Evolutionary conservation across 2,113 vertebrate species (phyloP).

Genomic region (Clarias macrocephalus): DNA sequence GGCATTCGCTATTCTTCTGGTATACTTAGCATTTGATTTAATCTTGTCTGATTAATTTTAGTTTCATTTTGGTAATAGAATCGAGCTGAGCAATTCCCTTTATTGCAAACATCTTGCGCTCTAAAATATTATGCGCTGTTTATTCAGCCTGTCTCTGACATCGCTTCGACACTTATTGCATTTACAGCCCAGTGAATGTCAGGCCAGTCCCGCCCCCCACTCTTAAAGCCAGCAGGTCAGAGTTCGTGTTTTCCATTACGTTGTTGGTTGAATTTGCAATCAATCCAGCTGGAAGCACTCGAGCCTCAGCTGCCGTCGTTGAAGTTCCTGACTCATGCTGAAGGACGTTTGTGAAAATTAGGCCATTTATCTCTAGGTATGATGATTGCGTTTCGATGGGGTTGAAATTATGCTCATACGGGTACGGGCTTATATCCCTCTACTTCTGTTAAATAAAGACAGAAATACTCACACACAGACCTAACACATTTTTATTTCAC

Average conservation of each 20-base stretch:
- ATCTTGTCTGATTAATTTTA: conserved; percentile 15
- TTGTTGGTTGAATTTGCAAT: conserved; percentile 23
- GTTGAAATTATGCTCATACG: conserved; percentile 14
- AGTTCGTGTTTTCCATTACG: conserved; percentile 25
- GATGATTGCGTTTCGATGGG: neutral
- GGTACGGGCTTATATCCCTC: neutral
- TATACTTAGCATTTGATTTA: conserved; percentile 5
- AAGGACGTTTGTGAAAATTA: conserved; percentile 19
- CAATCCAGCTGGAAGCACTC: conserved; percentile 4
- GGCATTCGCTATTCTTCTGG: neutral
- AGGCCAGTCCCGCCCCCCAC: neutral
- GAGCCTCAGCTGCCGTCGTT: neutral
- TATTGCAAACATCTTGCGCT: neutral
- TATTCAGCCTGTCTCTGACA: neutral
- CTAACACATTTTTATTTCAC: neutral
- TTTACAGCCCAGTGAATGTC: conserved; percentile 14
- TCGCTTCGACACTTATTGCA: neutral
- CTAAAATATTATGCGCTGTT: neutral
- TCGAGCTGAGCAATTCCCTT: neutral
- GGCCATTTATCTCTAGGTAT: conserved; percentile 12
- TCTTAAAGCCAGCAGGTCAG: conserved; percentile 19
- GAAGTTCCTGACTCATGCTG: conserved; percentile 3
- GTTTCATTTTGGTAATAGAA: neutral
- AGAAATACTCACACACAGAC: neutral
- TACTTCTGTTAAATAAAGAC: neutral